phyloP scores from a whole-genome alignment of 2,888 invertebrate genomes.

The Tenthredo amoena region DNA sequence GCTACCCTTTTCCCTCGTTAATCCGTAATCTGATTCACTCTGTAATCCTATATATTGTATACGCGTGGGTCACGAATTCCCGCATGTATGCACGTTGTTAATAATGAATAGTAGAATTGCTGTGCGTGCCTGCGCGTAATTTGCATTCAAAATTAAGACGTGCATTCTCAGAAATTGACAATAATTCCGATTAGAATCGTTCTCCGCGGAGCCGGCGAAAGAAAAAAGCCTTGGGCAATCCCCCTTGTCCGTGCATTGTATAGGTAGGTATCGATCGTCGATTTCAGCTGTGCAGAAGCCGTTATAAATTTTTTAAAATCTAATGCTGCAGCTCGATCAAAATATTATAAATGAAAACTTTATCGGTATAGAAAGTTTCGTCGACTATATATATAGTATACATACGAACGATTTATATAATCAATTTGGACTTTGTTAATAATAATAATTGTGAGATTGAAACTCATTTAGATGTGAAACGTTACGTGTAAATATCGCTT shows the following conservation, averaged over 20 bases:
- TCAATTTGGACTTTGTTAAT: slow-evolving; percentile 11
- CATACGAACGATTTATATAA: background rate
- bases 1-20: background rate
- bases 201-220: background rate
- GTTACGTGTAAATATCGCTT: slow-evolving; percentile 25
- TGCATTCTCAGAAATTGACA: slow-evolving; percentile 32
- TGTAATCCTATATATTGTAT: background rate
- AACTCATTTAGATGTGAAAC: background rate
- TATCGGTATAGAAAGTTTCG: background rate
- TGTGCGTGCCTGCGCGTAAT: slow-evolving; percentile 16
- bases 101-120: slow-evolving; percentile 1
- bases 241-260: background rate
- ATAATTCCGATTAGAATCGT: slow-evolving; percentile 7
- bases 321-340: background rate
- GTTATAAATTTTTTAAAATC: background rate
- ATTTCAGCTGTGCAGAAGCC: background rate
- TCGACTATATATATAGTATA: background rate
- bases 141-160: slow-evolving; percentile 25
- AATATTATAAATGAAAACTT: background rate
- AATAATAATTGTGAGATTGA: background rate
- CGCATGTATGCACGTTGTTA: background rate
- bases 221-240: background rate
- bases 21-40: slow-evolving; percentile 14
- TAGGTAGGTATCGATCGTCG: background rate
- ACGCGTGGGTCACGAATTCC: background rate